A percentile compares a stretch with the other conserved stretches of the same genome.
Evolutionary conservation across 1,140 invertebrate genomes (phyloP).

Genomic region (Globodera rostochiensis): DNA sequence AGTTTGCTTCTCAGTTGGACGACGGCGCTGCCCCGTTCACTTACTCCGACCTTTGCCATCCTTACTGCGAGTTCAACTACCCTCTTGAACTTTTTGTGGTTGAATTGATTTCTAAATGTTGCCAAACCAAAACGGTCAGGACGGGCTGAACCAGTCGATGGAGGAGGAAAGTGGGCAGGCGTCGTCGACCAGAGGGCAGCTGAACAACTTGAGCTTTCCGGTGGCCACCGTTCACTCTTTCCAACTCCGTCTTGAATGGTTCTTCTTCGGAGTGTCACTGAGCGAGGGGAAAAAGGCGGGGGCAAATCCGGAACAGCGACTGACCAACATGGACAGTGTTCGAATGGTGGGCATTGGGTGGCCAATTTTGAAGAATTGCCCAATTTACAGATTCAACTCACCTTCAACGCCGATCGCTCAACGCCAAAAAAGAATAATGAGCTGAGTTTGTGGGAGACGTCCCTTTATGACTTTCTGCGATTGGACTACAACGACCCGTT

Average conservation of each 20-base stretch:
- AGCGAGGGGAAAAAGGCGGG: slow-evolving; percentile 8
- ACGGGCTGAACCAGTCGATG: slow-evolving; percentile 27
- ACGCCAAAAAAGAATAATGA: slow-evolving; percentile 26
- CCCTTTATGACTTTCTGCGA: slow-evolving; percentile 48
- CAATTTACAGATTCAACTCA: slow-evolving; percentile 45
- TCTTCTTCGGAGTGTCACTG: slow-evolving; percentile 51
- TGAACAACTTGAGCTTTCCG: slow-evolving; percentile 47
- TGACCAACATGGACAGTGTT: slow-evolving; percentile 62
- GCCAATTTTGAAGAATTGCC: background rate
- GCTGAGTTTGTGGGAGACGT: slow-evolving; percentile 51
- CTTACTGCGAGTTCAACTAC: slow-evolving; percentile 57
- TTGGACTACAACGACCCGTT: slow-evolving; percentile 46
- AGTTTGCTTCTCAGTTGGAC: slow-evolving; percentile 43
- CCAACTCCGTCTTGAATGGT: slow-evolving; percentile 49
- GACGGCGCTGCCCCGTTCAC: slow-evolving; percentile 25
- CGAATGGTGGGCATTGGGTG: slow-evolving; percentile 20
- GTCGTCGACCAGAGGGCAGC: background rate
- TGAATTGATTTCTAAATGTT: slow-evolving; percentile 16
- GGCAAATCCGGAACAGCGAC: background rate
- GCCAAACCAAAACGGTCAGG: slow-evolving; percentile 32
- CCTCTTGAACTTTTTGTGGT: slow-evolving; percentile 56
- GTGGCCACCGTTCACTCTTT: slow-evolving; percentile 49
- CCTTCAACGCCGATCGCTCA: slow-evolving; percentile 55
- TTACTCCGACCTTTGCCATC: slow-evolving; percentile 53
- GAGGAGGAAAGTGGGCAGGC: background rate